Base-by-base conservation (phyloP, 2,888 invertebrate species). In the Calliopum simillimum region DNA sequence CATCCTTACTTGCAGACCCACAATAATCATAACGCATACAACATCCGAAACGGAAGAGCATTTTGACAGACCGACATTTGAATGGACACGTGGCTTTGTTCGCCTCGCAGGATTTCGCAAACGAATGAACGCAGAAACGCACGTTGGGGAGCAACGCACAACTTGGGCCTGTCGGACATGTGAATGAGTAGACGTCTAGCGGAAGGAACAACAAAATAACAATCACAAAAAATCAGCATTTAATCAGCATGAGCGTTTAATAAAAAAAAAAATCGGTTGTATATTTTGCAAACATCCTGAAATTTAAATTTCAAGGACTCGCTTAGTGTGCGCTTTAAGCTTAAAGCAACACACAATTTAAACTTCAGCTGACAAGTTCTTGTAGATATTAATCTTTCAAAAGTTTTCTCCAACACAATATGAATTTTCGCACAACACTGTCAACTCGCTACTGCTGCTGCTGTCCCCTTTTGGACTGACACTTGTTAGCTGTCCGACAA, bases 401-500 rank as follows among this genome's bases (percentile, higher is more conserved):
- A 75, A 76, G 55, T 68, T 69, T 62, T 68, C n/a, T 47, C 25
- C 25, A 19, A 14, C 41, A 16, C 41, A 51, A 21, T 5, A 21
- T 13, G 23, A 21, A 13, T 51, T 21, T 19, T 41, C 58, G 8
- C 33, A 3, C 8, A 79, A 79, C 70, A 70, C 49, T 59, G 51
- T n/a, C 61, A 46, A 49, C 41, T 44, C 43, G 43, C 51, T 44
- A 53, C 55, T 68, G 41, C 43, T 25, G 3, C 41, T 41, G 19
- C n/a, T 41, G 41, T 41, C 59, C 14, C 5, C 43, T 3, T 3
- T 80, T 79, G 81, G 76, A 75, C 77, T 80, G 80, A 80, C 80
- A 80, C 80, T 81, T 80, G 81, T 77, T 79, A 79, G 80, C 79
- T 78, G 76, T 73, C 76, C 74, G 79, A 79, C 79, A 81, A 33